Base-by-base conservation (phyloP, 2,113 vertebrate genomes). In the Pelmatolapia mariae region DNA sequence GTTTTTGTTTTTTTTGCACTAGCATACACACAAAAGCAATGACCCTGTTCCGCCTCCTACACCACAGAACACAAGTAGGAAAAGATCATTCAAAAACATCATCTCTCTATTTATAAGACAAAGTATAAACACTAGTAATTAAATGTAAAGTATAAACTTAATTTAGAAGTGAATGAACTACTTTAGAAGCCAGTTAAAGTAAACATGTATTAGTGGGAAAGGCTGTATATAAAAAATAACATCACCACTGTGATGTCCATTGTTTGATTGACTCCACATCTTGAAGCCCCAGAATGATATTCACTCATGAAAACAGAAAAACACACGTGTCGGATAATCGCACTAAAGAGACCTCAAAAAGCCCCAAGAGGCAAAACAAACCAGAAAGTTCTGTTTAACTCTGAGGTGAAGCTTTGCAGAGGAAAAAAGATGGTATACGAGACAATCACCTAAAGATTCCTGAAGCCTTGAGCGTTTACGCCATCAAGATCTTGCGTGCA, bases 401-500 rank as follows among this genome's bases (percentile, higher is more conserved):
- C 66, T 6, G 36, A 3, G 38, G 2, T 43, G 66, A 73, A 26
- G 38, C 5, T 73, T 43, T 73, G 66, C 13, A 1, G 38, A 73
- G 22, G 3, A 16, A 73, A 1, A 2, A 15, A 3, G 13, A 40
- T 5, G 0, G 7, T 40, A 40, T 40, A 2, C 7, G 1, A 43
- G n/a, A 40, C 11, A 3, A 40, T 71, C 7, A 0, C 63, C 36
- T 24, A 15, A 15, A 40, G n/a, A 40, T 40, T 4, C 9, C 36
- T 9, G 12, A 71, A 71, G 36, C 36, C 40, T 68, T 40, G 4
- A 2, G 36, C 5, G 2, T 22, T 9, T 24, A 40, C 0, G 7
- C 7, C 63, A 2, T 40, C 2, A n/a, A 13, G 18, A 38, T 22
- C 0, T 66, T 9, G n/a, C 3, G 0, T 68, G 63, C 33, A 68